Base-by-base conservation (phyloP, 1,140 invertebrate species). In the Tenebrio molitor region DNA sequence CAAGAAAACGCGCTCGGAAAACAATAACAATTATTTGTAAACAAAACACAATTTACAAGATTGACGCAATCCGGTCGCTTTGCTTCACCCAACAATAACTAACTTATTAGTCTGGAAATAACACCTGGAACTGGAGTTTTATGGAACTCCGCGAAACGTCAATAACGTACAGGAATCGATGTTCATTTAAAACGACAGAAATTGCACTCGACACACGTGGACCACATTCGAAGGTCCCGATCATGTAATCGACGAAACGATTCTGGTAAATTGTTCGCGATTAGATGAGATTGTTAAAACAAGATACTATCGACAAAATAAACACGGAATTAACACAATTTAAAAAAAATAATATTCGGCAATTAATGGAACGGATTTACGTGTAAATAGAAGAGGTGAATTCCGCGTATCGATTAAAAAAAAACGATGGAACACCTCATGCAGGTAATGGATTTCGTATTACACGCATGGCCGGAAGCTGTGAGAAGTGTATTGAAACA, bases 131-230 rank as follows among this genome's bases (percentile, higher is more conserved):
- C 1, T 5, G 4, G 29, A 33, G 10, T 5, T 5, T 33, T 33
- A 5, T 33, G 4, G n/a, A n/a, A n/a, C 29, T 4, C 29, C 29
- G 4, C 29, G 16, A 50, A 50, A 50, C 19, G 44, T 50, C 44
- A 50, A 50, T 50, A 6, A 8, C 19, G n/a, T 21, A 50, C 23
- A 21, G 2, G 3, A 21, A 50, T 50, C 19, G 6, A 50, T 17
- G 19, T 17, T 23, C 16, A 50, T 50, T 50, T 50, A 50, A 50
- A 21, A 19, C 12, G 44, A 5, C 29, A 10, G 4, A 10, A 21
- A 50, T n/a, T 50, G 44, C 44, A 50, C 44, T 50, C 23, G 44
- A 50, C 44, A 50, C 44, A 50, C 44, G 19, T 50, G n/a, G 44
- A 50, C n/a, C 15, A 21, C n/a, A 21, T n/a, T 50, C 17, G n/a